phyloP scores from a whole-genome alignment of 30 jellyfish, hydroid and myxozoan species.

The Mastigias papua region DNA sequence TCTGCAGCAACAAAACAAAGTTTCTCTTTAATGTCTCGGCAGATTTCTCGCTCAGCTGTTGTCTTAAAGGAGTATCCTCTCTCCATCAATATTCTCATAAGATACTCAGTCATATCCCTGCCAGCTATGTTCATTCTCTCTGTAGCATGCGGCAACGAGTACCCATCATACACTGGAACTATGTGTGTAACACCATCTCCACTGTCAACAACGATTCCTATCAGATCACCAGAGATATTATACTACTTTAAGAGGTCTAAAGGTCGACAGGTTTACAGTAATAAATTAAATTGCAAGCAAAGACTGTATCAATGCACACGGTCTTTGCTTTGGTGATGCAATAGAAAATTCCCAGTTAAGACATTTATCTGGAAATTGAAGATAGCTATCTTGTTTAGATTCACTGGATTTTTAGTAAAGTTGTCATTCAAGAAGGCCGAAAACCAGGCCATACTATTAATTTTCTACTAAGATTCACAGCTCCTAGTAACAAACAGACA shows the following conservation, averaged over 20 bases:
- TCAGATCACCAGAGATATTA: constrained; percentile 82
- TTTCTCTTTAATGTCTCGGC: constrained; percentile 91
- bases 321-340: too few relatives aligned
- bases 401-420: too few relatives aligned
- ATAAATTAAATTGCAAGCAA: too few relatives aligned
- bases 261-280: too few relatives aligned
- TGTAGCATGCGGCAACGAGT: constrained; percentile 98
- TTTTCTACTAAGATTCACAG: too few relatives aligned
- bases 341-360: too few relatives aligned
- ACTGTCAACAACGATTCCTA: constrained; percentile 90
- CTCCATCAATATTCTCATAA: constrained; percentile 78
- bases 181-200: constrained; percentile 99
- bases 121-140: constrained; percentile 98
- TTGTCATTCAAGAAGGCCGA: too few relatives aligned
- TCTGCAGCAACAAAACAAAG: constrained; percentile 88
- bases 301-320: not conserved
- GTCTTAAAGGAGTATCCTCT: constrained; percentile 88
- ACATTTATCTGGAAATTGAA: too few relatives aligned
- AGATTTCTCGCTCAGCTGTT: constrained; percentile 91
- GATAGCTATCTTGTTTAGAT: too few relatives aligned
- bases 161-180: constrained; percentile 99
- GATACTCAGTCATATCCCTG: constrained; percentile 93
- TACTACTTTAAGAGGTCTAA: not conserved
- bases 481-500: too few relatives aligned
- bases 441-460: too few relatives aligned